Conservation (phyloP, 2,113 vertebrate genomes). For the Pungitius pungitius region DNA sequence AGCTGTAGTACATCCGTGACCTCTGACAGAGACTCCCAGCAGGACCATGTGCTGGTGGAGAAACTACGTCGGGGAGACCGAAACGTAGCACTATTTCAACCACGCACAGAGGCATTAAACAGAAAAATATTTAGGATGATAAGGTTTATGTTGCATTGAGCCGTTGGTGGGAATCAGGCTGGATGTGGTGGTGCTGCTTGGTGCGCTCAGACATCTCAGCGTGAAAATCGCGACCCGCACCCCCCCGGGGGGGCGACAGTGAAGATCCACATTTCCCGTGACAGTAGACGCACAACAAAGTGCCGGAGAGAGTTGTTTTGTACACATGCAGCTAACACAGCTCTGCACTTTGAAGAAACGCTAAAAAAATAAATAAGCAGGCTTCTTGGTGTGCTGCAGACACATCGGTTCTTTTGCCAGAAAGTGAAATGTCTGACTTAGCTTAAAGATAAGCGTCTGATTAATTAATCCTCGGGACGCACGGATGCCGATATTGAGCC, state of each 20-base stretch:
- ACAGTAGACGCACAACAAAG: conserved; percentile 8
- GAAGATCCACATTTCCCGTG: conserved; percentile 32
- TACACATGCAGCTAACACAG: conserved; percentile 16
- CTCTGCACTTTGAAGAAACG: conserved; percentile 28
- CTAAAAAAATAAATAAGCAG: background rate
- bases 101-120: background rate
- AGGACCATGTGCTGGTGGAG: conserved; percentile 3
- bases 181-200: background rate
- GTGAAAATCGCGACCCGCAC: conserved; percentile 1
- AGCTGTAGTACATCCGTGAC: conserved; percentile 37
- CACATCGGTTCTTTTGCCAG: conserved; percentile 19
- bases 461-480: background rate
- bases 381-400: background rate
- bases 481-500: background rate
- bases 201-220: background rate
- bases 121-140: conserved; percentile 4
- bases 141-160: background rate
- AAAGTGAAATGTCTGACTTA: background rate
- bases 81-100: background rate
- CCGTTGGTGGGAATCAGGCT: background rate
- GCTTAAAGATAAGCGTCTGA: background rate
- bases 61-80: conserved; percentile 1
- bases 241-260: background rate
- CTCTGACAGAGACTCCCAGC: conserved; percentile 35
- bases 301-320: conserved; percentile 5